These are phyloP conservation scores for Onychorhynchus coronatus DNA, from an alignment of 2,113 vertebrate genomes.

Conservation along the genomic window DNA sequence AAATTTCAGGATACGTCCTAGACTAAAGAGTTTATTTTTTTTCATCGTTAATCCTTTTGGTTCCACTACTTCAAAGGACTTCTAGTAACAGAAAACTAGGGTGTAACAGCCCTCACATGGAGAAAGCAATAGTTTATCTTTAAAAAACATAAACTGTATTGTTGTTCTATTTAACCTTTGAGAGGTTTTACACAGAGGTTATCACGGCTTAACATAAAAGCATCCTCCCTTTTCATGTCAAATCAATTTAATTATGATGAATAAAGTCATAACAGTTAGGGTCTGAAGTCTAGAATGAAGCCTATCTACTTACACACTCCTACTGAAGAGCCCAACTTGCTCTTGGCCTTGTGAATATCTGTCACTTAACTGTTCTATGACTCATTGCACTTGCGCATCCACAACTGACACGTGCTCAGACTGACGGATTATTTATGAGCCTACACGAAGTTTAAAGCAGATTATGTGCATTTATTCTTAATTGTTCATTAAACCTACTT, in stretches of 20 bases:
- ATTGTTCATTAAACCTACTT: background rate
- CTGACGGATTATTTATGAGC: background rate
- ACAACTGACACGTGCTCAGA: background rate
- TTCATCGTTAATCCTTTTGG: background rate
- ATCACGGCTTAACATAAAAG: background rate
- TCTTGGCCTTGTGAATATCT: background rate
- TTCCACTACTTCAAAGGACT: background rate
- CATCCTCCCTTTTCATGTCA: background rate
- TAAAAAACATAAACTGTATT: background rate
- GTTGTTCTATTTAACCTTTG: background rate
- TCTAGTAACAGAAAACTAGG: background rate
- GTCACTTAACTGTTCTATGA: background rate
- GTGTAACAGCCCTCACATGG: background rate
- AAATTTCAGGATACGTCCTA: background rate
- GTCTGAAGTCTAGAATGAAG: background rate
- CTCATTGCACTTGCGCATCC: accelerated
- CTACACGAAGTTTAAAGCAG: background rate
- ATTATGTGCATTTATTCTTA: background rate
- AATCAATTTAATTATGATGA: background rate
- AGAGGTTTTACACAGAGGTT: background rate
- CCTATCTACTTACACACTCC: background rate
- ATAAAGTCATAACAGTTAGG: background rate
- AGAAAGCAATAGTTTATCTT: background rate
- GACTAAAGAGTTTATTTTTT: background rate
- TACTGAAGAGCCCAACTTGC: background rate